phyloP scores from a whole-genome alignment of 2,888 invertebrate genomes.

The Cantharis nigra region DNA sequence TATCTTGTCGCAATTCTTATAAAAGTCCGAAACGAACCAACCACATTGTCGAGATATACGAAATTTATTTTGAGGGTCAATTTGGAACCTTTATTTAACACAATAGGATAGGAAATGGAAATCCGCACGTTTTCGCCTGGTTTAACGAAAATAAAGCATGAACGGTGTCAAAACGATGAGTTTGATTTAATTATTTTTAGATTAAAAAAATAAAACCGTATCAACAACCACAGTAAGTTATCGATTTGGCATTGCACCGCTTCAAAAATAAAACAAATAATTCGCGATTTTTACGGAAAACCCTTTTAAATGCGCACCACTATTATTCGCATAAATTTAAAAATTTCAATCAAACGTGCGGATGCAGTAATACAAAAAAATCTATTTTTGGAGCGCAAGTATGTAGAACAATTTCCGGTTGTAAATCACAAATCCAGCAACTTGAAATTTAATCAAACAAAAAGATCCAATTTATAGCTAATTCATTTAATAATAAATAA shows the following conservation, averaged over 20 bases:
- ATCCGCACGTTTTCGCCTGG: neutral
- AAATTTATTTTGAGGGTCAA: neutral
- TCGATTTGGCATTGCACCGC: neutral
- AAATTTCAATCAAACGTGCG: neutral
- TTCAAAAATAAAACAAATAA: neutral
- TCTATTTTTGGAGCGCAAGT: neutral
- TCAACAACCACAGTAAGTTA: neutral
- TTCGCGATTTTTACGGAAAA: neutral
- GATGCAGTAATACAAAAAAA: neutral
- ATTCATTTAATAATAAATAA: neutral
- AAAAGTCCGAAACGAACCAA: neutral
- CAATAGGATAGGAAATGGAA: neutral
- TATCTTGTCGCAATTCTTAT: neutral
- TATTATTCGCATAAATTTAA: neutral
- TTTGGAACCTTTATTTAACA: neutral
- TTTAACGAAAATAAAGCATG: neutral
- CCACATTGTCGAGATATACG: neutral
- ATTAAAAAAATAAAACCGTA: neutral
- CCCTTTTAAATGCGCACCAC: neutral
- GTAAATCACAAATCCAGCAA: neutral
- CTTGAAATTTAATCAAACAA: neutral
- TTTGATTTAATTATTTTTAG: neutral
- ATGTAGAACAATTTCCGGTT: slow-evolving; percentile 1
- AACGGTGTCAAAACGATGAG: neutral
- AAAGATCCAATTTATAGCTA: neutral